These are phyloP conservation scores for Collichthys lucidus DNA, from an alignment of 2,113 vertebrate species.

Conservation along the genomic window DNA sequence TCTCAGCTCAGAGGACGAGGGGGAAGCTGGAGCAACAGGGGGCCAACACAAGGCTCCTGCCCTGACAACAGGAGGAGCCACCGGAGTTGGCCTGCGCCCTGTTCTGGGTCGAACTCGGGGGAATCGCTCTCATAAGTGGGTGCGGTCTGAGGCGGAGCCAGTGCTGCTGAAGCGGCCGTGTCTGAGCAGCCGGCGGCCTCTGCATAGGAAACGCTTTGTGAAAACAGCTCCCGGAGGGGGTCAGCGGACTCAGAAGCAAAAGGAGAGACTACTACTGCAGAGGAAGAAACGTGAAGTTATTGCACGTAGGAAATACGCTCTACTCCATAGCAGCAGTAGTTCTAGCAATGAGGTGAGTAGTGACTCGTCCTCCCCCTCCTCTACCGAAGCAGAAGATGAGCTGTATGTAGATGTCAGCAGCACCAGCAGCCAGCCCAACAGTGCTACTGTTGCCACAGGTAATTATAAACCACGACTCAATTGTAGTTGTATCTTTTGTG, in stretches of 20 bases:
- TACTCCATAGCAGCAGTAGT: constrained; percentile 96
- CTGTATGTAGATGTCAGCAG: constrained; percentile 93
- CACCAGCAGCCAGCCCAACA: constrained; percentile 90
- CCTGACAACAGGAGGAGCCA: constrained; percentile 65
- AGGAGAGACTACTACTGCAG: constrained; percentile 94
- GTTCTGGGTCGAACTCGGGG: constrained; percentile 89
- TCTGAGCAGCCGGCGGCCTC: constrained; percentile 87
- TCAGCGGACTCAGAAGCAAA: constrained; percentile 95
- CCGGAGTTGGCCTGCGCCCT: constrained; percentile 77
- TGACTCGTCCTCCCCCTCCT: constrained; percentile 92
- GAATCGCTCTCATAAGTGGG: constrained; percentile 92
- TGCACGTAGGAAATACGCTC: constrained; percentile 92
- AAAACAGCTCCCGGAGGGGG: constrained; percentile 89
- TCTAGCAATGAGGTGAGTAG: constrained; percentile 95
- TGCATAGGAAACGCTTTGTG: constrained; percentile 92
- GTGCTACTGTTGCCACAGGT: constrained; percentile 92
- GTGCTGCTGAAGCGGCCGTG: constrained; percentile 94
- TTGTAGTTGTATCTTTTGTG: constrained; percentile 7
- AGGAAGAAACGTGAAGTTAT: constrained; percentile 95
- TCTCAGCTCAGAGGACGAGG: constrained; percentile 95
- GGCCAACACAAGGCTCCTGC: constrained; percentile 76
- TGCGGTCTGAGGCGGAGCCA: constrained; percentile 90
- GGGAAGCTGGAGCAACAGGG: constrained; percentile 78
- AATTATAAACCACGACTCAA: constrained; percentile 46
- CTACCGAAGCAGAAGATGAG: constrained; percentile 95